Conservation (phyloP, 2,797 vertebrate genomes). For the Pipistrellus kuhlii region DNA sequence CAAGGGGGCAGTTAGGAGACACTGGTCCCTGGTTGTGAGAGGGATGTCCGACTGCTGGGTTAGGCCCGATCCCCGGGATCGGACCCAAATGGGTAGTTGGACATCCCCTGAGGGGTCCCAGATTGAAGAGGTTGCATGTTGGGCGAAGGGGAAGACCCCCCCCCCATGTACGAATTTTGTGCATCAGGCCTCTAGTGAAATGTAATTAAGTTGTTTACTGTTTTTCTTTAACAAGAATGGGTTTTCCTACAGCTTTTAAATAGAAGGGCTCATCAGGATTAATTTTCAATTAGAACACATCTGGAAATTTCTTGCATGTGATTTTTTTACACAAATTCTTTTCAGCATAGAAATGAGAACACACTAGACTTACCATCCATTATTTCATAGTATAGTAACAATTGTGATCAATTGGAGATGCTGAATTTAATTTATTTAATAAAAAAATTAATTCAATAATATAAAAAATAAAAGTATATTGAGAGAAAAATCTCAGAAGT, state of each 20-base stretch:
- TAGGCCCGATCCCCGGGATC: too few species aligned
- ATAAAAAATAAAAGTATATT: not conserved
- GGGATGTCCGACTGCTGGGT: too few species aligned
- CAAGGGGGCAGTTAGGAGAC: too few species aligned
- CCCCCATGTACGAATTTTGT: too few species aligned
- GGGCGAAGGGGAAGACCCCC: too few species aligned
- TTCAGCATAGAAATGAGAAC: not conserved
- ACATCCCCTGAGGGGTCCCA: too few species aligned
- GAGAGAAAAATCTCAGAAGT: not conserved
- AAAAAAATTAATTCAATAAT: not conserved
- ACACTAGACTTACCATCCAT: not conserved
- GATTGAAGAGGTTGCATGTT: too few species aligned
- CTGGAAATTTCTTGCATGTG: not conserved
- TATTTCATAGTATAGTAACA: not conserved
- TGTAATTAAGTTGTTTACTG: not conserved
- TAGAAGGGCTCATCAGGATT: not conserved
- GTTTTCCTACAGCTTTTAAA: not conserved
- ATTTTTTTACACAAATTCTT: not conserved
- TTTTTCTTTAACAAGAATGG: not conserved
- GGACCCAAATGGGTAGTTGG: accelerated
- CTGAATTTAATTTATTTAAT: not conserved
- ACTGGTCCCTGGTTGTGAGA: too few species aligned
- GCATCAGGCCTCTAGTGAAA: not conserved
- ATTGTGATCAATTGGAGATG: not conserved
- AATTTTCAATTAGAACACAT: not conserved